phyloP scores from a whole-genome alignment of 2,888 invertebrate genomes.

The Drosophila greeni region DNA sequence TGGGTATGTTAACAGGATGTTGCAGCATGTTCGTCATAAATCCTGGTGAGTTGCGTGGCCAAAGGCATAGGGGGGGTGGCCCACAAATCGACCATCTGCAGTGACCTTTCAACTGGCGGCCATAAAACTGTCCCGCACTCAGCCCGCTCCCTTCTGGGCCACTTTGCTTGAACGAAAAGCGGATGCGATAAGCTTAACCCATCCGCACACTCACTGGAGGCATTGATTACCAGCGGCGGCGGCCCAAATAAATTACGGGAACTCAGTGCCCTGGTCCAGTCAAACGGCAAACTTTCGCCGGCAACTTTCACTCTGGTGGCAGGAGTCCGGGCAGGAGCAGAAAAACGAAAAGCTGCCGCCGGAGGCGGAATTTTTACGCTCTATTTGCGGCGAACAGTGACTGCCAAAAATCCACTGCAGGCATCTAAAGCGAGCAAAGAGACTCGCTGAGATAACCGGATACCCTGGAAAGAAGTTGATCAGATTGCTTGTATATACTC shows the following conservation, averaged over 20 bases:
- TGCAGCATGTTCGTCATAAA: constrained; percentile 50
- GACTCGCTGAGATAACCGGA: not conserved
- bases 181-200: constrained; percentile 65
- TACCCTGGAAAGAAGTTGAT: constrained; percentile 2
- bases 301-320: constrained; percentile 56
- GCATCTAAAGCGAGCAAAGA: constrained; percentile 37
- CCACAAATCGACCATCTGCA: constrained; percentile 65
- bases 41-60: constrained; percentile 18
- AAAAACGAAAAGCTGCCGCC: constrained; percentile 22
- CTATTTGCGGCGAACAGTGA: constrained; percentile 62
- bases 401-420: constrained; percentile 68
- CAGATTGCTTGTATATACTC: no score
- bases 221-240: constrained; percentile 71
- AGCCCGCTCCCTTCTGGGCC: constrained; percentile 31
- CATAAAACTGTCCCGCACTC: constrained; percentile 58
- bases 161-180: constrained; percentile 56
- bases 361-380: constrained; percentile 69
- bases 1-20: constrained; percentile 69
- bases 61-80: not conserved
- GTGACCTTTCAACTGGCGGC: constrained; percentile 69
- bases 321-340: constrained; percentile 1
- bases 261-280: constrained; percentile 33
- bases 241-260: constrained; percentile 64
- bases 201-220: constrained; percentile 45
- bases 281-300: constrained; percentile 56